A percentile compares a stretch with the other conserved stretches of the same genome.
phyloP scores from a whole-genome alignment of 2,888 invertebrate species.

The Biston betularia region DNA sequence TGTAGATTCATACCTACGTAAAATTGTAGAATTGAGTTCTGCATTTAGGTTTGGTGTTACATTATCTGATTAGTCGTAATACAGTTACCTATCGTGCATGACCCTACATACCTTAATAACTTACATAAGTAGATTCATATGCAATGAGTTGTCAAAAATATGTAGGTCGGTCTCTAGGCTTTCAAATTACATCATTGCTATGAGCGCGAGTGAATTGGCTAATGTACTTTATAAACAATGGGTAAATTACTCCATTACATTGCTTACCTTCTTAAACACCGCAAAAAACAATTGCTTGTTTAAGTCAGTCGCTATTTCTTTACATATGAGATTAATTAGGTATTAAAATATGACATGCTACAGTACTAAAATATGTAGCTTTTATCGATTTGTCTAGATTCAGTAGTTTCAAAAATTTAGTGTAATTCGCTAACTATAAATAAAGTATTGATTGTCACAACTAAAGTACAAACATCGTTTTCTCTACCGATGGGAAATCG shows the following conservation, averaged over 20 bases:
- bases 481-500: no score
- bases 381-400: no score
- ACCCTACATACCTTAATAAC: not conserved
- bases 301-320: not conserved
- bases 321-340: not conserved
- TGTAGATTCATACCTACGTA: no score
- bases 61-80: not conserved
- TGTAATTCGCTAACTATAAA: not conserved
- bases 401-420: no score
- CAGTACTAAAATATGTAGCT: no score
- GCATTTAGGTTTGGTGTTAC: no score
- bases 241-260: not conserved
- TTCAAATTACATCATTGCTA: not conserved
- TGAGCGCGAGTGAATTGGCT: not conserved
- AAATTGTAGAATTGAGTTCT: no score
- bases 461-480: no score
- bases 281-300: not conserved
- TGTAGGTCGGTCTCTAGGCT: constrained; percentile 1
- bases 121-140: not conserved
- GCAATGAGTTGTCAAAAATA: constrained; percentile 3
- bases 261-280: not conserved
- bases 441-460: no score
- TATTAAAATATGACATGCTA: not conserved
- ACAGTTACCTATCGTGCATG: not conserved
- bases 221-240: constrained; percentile 2